Evolutionary conservation across 1,140 invertebrate species (phyloP).

Genomic region (Branchinecta lindahli): DNA sequence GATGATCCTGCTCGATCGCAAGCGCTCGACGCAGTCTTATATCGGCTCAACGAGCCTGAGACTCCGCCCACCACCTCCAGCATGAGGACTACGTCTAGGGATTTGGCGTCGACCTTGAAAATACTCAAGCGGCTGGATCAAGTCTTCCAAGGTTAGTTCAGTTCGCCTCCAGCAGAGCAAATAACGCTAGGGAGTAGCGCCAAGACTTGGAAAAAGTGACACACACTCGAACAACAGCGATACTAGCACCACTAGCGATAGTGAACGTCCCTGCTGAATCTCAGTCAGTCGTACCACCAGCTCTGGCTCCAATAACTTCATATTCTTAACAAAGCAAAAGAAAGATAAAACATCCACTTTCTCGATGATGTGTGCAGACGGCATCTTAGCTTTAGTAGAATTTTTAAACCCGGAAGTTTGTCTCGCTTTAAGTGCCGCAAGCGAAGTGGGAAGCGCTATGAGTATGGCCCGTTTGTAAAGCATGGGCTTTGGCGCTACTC

Average conservation of each 20-base stretch:
- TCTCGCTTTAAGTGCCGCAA: no score
- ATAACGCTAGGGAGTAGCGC: neutral
- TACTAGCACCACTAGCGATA: neutral
- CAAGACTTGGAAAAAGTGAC: neutral
- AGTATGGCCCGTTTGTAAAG: no score
- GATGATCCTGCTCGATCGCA: neutral
- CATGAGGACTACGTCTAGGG: neutral
- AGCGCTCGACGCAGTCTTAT: slow-evolving; percentile 1
- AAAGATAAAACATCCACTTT: no score
- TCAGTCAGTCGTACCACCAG: neutral
- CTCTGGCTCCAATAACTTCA: neutral
- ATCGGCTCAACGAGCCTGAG: neutral
- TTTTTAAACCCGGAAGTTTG: no score
- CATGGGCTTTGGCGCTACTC: no score
- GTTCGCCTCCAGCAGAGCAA: neutral
- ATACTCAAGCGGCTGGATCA: neutral
- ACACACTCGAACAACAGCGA: neutral
- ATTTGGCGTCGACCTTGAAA: neutral
- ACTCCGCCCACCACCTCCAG: neutral
- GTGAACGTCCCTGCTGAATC: neutral
- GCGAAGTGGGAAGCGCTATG: no score
- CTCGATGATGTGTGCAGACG: no score
- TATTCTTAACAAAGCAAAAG: neutral
- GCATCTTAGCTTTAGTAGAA: no score
- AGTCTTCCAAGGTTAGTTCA: neutral